Evolutionary conservation across 92 coral and sea anemone genomes (phyloP).

Genomic region (Parazoanthus swiftii): DNA sequence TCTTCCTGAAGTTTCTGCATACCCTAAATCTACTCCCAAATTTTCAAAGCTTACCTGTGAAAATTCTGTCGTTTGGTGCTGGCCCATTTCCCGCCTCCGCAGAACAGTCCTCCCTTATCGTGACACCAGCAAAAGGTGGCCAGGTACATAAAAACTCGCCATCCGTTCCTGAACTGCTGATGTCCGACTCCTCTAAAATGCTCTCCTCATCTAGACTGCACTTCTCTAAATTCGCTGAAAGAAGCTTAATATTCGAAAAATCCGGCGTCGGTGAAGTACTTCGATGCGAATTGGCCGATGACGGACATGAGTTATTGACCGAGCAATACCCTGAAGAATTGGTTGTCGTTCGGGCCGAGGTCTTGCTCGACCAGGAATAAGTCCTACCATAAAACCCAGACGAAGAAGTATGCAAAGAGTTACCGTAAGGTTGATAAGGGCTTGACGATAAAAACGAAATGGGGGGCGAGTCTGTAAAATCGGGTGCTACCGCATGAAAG

Average conservation of each 20-base stretch:
- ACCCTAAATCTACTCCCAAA: background rate
- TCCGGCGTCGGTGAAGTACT: conserved; percentile 97
- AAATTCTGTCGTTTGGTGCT: background rate
- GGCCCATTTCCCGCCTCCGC: background rate
- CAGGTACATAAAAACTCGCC: conserved; percentile 34
- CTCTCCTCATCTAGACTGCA: conserved; percentile 66
- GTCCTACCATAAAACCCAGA: conserved; percentile 55
- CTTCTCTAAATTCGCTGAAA: conserved; percentile 71
- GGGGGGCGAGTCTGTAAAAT: conserved; percentile 25
- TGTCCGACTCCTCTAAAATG: conserved; percentile 49
- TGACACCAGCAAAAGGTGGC: background rate
- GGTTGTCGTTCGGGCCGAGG: conserved; percentile 66
- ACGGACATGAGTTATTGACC: conserved; percentile 88
- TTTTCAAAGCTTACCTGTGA: conserved; percentile 15
- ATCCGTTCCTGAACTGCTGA: conserved; percentile 26
- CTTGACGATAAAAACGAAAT: conserved; percentile 30
- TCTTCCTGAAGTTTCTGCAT: background rate
- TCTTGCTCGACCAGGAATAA: conserved; percentile 78
- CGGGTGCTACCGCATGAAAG: conserved; percentile 17
- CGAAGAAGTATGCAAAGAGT: conserved; percentile 34
- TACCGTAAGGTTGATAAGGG: conserved; percentile 39
- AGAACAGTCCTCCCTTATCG: background rate
- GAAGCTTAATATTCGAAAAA: conserved; percentile 75
- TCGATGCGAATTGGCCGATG: conserved; percentile 95
- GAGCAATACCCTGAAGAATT: conserved; percentile 96